These are phyloP conservation scores for Machimus atricapillus DNA, from an alignment of 2,888 invertebrate species.

Conservation along the genomic window DNA sequence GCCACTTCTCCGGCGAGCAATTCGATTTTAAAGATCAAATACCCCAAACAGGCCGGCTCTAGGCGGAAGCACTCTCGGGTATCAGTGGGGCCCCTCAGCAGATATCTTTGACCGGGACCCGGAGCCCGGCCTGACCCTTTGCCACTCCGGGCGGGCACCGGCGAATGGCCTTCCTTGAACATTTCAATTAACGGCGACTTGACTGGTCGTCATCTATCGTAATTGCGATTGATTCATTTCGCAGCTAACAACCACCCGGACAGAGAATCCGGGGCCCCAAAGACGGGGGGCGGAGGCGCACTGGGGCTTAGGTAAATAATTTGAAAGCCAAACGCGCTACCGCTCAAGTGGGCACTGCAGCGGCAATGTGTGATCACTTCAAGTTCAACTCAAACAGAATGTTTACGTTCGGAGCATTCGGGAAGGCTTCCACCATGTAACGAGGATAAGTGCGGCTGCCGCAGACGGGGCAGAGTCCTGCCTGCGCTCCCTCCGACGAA, in stretches of 20 bases:
- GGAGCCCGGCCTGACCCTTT: background rate
- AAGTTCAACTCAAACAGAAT: constrained; percentile 37
- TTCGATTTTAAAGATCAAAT: constrained; percentile 14
- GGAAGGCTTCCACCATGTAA: background rate
- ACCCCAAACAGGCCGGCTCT: background rate
- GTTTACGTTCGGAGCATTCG: constrained; percentile 19
- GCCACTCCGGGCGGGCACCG: background rate
- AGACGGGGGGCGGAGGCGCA: background rate
- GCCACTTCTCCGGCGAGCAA: background rate
- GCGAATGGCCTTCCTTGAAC: background rate
- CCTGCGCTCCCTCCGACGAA: background rate
- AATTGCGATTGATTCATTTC: constrained; percentile 20
- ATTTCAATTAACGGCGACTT: constrained; percentile 16
- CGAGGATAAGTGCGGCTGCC: background rate
- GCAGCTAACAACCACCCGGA: background rate
- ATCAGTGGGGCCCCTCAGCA: background rate
- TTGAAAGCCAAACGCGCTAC: constrained; percentile 35
- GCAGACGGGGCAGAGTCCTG: background rate
- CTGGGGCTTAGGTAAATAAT: constrained; percentile 19
- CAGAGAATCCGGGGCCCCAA: background rate
- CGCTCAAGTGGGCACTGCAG: constrained; percentile 11
- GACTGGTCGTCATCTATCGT: constrained; percentile 6
- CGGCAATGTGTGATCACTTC: constrained; percentile 33
- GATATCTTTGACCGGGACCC: background rate
- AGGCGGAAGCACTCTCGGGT: background rate